phyloP scores from a whole-genome alignment of 2,113 vertebrate genomes.

The Myiopsitta monachus region DNA sequence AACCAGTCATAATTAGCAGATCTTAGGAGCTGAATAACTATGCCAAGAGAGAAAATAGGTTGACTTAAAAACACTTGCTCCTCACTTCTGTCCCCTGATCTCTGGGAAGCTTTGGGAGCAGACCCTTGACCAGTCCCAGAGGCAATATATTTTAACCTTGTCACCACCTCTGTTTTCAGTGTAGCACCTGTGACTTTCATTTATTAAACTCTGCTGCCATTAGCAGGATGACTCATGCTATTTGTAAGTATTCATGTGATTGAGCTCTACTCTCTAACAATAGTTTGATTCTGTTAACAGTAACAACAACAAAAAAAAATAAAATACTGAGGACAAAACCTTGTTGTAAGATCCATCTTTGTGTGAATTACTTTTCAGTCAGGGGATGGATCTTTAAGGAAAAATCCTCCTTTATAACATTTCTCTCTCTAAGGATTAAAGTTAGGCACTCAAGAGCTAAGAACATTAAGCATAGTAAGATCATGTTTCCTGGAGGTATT shows the following conservation, averaged over 20 bases:
- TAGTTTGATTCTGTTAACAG: background rate
- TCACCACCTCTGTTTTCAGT: background rate
- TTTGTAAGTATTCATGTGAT: constrained; percentile 27
- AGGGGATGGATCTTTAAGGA: background rate
- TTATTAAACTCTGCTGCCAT: background rate
- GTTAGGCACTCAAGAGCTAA: background rate
- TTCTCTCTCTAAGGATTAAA: background rate
- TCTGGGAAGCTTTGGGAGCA: background rate
- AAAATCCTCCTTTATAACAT: background rate
- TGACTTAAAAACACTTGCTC: background rate
- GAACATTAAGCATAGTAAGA: background rate
- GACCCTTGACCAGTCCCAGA: background rate
- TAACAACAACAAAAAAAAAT: background rate
- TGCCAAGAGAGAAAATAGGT: background rate
- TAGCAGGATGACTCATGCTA: background rate
- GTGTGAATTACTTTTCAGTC: background rate
- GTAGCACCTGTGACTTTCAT: background rate
- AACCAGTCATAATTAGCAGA: background rate
- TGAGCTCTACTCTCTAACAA: background rate
- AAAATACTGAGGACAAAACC: background rate
- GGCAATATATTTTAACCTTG: background rate
- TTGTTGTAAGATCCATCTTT: background rate
- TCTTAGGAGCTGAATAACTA: background rate
- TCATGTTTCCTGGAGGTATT: background rate
- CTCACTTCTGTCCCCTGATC: background rate